Evolutionary conservation across 2,113 vertebrate species (phyloP).

Genomic region (Pholis gunnellus): DNA sequence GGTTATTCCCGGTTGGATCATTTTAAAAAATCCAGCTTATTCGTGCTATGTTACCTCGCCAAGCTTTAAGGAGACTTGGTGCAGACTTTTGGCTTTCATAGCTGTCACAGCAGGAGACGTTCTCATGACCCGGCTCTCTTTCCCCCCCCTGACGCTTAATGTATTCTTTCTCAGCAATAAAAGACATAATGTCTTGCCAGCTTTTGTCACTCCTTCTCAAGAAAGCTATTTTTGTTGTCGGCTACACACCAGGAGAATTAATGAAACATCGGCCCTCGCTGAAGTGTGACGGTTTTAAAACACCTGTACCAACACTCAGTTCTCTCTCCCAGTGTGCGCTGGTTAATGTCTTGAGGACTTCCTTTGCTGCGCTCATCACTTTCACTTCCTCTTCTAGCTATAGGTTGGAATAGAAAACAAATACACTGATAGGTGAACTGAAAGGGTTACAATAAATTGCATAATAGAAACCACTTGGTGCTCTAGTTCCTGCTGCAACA

Average conservation of each 20-base stretch:
- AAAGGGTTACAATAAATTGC: neutral
- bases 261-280: neutral
- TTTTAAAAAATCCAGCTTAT: too few relatives aligned
- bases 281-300: neutral
- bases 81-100: slow-evolving; percentile 14
- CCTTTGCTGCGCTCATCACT: slow-evolving; percentile 29
- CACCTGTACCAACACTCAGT: slow-evolving; percentile 3
- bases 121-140: neutral
- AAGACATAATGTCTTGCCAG: neutral
- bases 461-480: neutral
- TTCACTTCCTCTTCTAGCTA: slow-evolving; percentile 44
- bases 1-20: too few relatives aligned
- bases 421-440: neutral
- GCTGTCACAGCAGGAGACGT: slow-evolving; percentile 15
- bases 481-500: neutral
- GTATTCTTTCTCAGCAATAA: neutral
- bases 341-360: slow-evolving; percentile 11
- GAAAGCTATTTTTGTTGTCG: slow-evolving; percentile 9
- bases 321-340: neutral
- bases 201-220: neutral
- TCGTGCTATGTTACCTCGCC: too few relatives aligned
- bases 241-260: slow-evolving; percentile 10
- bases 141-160: too few relatives aligned
- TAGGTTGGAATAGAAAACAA: slow-evolving; percentile 13
- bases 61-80: neutral